Evolutionary conservation across 2,797 vertebrate species (phyloP), one percentile per base, ranked within the genome.

Genomic region (Sciurus carolinensis): DNA sequence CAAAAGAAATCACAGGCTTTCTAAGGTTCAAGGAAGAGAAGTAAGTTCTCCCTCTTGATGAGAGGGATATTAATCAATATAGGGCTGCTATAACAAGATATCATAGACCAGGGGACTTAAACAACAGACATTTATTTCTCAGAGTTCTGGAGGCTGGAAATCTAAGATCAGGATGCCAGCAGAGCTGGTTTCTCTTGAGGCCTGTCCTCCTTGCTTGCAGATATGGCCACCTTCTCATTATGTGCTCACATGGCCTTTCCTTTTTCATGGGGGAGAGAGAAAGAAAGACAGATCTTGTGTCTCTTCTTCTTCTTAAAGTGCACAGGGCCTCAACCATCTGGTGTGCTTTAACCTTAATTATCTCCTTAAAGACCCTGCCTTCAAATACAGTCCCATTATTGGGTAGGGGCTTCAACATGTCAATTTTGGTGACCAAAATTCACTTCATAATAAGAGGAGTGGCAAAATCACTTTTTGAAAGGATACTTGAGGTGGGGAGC

Each of bases 401-500:
- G 33, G 20, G 0, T 9, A 54, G 47, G 64, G 26, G 15, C 17
- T 75, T 71, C 42, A 93, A 22, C 1, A 22, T 42, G 75, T 17
- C 18, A 81, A 84, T 52, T 91, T 94, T 50, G 24, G 42, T n/a
- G 26, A 42, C 36, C 5, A 76, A 4, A 79, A 14, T 64, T 73
- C 9, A 30, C 28, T 75, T 15, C 20, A 36, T 75, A 77, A 50
- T 86, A 87, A 90, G 54, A 92, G 11, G 28, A 87, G 59, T 30
- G 15, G n/a, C 20, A 62, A 83, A 87, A 50, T 88, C 59, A 18
- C 62, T 76, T 80, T 59, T 67, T 39, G 20, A 59, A 57, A 44
- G 20, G 8, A 0, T 62, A 24, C 0, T 0, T 9, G 8, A 12
- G 33, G 52, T n/a, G 15, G 75, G 12, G 42, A n/a, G 33, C 1